Evolutionary conservation across 2,888 invertebrate species (phyloP).

Genomic region (Dastarcus helophoroides): DNA sequence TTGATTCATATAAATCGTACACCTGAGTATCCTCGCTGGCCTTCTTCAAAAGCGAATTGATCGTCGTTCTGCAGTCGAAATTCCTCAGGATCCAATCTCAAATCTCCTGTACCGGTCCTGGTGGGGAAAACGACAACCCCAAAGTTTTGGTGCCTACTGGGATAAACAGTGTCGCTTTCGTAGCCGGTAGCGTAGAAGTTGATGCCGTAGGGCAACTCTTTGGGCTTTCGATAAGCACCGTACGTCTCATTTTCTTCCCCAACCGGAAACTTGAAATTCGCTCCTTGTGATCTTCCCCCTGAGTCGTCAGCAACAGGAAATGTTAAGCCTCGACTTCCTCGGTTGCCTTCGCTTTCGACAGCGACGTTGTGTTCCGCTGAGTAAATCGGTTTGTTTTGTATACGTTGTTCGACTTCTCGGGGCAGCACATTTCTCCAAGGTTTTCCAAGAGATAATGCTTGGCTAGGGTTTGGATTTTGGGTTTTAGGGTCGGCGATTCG

Average conservation of each 20-base stretch:
- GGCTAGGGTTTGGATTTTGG: neutral
- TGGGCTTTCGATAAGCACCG: conserved; percentile 4
- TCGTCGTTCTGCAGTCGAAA: too few relatives aligned
- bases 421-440: too few relatives aligned
- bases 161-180: conserved; percentile 16
- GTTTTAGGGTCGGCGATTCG: too few relatives aligned
- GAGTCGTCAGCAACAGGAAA: conserved; percentile 11
- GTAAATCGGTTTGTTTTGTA: conserved; percentile 19
- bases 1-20: too few relatives aligned
- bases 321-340: conserved; percentile 9
- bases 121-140: conserved; percentile 40
- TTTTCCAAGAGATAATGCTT: too few relatives aligned
- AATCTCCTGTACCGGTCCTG: conserved; percentile 42
- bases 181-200: conserved; percentile 10
- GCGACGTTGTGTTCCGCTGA: neutral
- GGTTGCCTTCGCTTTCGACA: too few relatives aligned
- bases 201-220: conserved; percentile 7
- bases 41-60: too few relatives aligned
- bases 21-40: too few relatives aligned
- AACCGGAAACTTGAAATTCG: conserved; percentile 11
- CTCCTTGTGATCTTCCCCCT: conserved; percentile 8
- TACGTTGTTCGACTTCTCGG: too few relatives aligned
- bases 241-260: conserved; percentile 6
- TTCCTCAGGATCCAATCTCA: conserved; percentile 37
- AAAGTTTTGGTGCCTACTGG: conserved; percentile 26